phyloP scores from a whole-genome alignment of 2,888 invertebrate genomes.

The Tubulanus polymorphus region DNA sequence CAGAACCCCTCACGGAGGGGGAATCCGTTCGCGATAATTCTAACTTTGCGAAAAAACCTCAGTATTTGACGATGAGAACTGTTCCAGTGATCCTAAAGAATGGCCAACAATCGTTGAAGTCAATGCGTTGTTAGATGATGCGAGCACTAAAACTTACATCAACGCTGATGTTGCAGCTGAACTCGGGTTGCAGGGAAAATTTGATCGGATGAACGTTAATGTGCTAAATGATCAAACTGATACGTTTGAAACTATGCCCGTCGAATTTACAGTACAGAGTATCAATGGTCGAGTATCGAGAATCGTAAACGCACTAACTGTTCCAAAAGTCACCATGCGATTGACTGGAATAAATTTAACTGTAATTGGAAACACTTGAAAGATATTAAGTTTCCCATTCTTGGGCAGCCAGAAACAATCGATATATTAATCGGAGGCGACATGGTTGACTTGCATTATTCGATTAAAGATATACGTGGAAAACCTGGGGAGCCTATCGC shows the following conservation, averaged over 20 bases:
- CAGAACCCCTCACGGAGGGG: no score
- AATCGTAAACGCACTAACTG: constrained; percentile 3
- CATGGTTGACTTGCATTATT: constrained; percentile 13
- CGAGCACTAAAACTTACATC: neutral
- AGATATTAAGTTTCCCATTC: constrained; percentile 7
- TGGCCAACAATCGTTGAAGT: neutral
- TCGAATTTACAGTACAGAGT: constrained; percentile 9
- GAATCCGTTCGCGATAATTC: no score
- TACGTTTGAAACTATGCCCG: constrained; percentile 9
- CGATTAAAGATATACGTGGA: constrained; percentile 13
- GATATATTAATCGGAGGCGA: constrained; percentile 20
- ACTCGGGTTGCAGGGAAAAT: neutral
- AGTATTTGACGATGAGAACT: neutral
- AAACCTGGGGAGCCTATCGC: constrained; percentile 18
- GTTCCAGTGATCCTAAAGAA: neutral
- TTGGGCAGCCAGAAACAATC: neutral
- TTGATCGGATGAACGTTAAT: neutral
- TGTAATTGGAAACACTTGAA: constrained; percentile 9
- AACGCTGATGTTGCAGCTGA: neutral
- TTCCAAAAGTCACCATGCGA: constrained; percentile 4
- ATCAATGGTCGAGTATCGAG: constrained; percentile 7
- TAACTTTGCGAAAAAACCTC: no score
- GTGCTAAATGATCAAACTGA: constrained; percentile 9
- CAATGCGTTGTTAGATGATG: no score
- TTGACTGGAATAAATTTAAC: constrained; percentile 8